These are phyloP conservation scores for Microcebus jonahi DNA, from an alignment of 2,113 vertebrate species.

Conservation along the genomic window DNA sequence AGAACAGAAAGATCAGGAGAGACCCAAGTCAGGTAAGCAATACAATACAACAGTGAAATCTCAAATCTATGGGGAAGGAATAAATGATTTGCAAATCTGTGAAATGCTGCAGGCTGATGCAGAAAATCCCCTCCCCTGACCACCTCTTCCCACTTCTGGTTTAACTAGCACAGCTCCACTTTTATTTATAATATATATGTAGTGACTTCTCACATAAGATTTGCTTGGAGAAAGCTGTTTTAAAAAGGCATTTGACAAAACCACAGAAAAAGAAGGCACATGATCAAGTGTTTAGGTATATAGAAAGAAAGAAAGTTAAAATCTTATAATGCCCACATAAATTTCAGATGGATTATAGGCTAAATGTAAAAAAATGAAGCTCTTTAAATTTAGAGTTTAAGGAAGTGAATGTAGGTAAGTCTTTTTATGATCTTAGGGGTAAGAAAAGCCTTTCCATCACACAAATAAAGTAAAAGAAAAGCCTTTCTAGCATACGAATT, in stretches of 20 bases:
- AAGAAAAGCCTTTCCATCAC: not conserved
- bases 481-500: not conserved
- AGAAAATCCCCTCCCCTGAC: not conserved
- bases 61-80: not conserved
- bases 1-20: not conserved
- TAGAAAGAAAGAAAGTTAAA: slow-evolving; percentile 20
- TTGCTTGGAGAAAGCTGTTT: slow-evolving; percentile 18
- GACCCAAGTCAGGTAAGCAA: not conserved
- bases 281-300: not conserved
- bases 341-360: not conserved
- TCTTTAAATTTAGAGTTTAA: not conserved
- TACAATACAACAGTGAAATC: not conserved
- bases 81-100: not conserved
- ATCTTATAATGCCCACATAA: not conserved
- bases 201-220: not conserved
- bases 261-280: not conserved
- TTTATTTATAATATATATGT: not conserved
- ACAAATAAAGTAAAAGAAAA: not conserved
- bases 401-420: not conserved
- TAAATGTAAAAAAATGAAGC: not conserved
- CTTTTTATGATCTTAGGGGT: not conserved
- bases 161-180: not conserved
- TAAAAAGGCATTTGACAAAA: not conserved
- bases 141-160: not conserved
- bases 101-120: not conserved